Base-by-base conservation (phyloP, 2,113 vertebrate species). In the Mus spicilegus region DNA sequence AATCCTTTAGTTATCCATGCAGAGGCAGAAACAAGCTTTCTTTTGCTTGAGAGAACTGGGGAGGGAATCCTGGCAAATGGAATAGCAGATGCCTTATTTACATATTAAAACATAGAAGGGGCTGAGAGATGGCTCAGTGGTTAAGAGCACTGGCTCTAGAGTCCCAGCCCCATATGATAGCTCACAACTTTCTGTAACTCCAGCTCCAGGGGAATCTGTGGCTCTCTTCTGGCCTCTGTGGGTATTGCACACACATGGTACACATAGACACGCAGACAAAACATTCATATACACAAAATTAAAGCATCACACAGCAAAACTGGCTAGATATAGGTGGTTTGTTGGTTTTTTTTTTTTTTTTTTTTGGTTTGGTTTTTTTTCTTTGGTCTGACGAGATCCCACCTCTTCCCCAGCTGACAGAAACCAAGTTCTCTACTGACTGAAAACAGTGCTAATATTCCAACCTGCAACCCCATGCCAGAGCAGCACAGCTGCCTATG, bases 361-460 rank as follows among this genome's bases (percentile, higher is more conserved):
- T 10, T 7, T 65, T 65, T n/a, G n/a, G 10, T 1, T 28, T 65
- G 28, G 42, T 42, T 24, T 11, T 28, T 67, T 30, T 67, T 10
- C 4, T 67, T 67, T 22, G 72, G 7, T 3, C 46, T 3, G 22
- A 30, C 1, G 5, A n/a, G 75, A 72, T 61, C 22, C 46, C 0
- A 26, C 24, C 42, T 73, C 28, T 19, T 5, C 24, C 4, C 26
- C 30, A 61, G 77, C 24, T 5, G 14, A 26, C 4, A 39, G 63
- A 19, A 51, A 49, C 61, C 4, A 0, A 0, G 17, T 24, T 46
- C 84, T 65, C 8, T 20, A 2, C 51, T 9, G 67, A 51, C 0
- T 2, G 30, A 73, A 65, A 77, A 4, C 0, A 19, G 0, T 0
- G 56, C 13, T 0, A 28, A 22, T 22, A 24, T 17, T 46, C 54